Evolutionary conservation across 2,113 vertebrate genomes (phyloP).

Genomic region (Urocolius indicus): DNA sequence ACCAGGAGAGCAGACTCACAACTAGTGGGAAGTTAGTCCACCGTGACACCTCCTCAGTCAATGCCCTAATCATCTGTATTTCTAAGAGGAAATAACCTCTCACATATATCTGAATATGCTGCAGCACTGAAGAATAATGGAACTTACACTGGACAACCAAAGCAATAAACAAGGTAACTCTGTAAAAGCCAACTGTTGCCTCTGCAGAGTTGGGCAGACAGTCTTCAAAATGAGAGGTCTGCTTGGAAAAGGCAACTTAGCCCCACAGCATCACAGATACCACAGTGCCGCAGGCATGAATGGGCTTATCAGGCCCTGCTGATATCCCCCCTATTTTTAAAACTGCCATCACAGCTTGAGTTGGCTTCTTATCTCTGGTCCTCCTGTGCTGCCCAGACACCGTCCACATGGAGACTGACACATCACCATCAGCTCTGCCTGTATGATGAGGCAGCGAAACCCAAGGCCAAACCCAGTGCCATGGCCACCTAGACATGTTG

Average conservation of each 20-base stretch:
- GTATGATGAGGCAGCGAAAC: neutral
- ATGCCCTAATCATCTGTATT: neutral
- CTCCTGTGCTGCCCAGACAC: neutral
- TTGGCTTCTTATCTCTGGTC: neutral
- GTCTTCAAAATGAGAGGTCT: neutral
- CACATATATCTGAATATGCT: neutral
- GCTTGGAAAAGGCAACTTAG: neutral
- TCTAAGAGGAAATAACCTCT: neutral
- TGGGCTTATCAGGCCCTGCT: neutral
- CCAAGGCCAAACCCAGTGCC: neutral
- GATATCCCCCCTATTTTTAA: neutral
- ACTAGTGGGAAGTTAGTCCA: neutral
- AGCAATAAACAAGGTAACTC: neutral
- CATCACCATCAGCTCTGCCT: neutral
- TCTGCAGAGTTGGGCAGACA: neutral
- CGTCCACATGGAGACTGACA: neutral
- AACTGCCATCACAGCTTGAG: neutral
- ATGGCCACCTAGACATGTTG: accelerated
- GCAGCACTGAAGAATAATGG: neutral
- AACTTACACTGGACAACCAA: neutral
- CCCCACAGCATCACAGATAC: neutral
- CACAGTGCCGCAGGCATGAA: neutral
- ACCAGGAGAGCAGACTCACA: neutral
- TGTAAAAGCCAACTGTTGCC: neutral
- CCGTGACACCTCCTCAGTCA: neutral